Conservation (phyloP, 2,888 invertebrate species). For the Callyntrura guangdongensis region DNA sequence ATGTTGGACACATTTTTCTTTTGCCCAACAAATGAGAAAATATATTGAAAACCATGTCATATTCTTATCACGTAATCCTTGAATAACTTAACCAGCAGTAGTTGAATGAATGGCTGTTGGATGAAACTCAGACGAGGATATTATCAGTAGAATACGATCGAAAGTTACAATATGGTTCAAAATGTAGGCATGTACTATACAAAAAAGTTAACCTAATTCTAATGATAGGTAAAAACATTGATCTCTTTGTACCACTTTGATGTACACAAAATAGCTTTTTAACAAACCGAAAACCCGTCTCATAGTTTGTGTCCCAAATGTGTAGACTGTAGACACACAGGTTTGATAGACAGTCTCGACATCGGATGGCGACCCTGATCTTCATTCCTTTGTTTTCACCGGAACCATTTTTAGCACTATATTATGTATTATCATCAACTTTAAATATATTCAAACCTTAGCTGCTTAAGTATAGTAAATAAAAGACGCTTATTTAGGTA, state of each 20-base stretch:
- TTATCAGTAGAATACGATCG: not conserved
- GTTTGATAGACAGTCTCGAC: slow-evolving; percentile 21
- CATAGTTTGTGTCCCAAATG: not conserved
- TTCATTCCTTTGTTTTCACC: not conserved
- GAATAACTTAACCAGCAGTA: not conserved
- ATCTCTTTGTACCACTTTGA: not conserved
- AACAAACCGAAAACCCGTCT: slow-evolving; percentile 15
- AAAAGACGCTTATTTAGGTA: not conserved
- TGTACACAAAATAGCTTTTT: not conserved
- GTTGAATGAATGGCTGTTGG: too few relatives aligned
- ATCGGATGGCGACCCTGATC: slow-evolving; percentile 53
- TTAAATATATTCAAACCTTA: too few relatives aligned
- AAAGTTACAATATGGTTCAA: not conserved
- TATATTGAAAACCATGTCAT: not conserved
- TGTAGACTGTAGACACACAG: slow-evolving; percentile 5
- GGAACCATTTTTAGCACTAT: not conserved
- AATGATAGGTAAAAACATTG: not conserved
- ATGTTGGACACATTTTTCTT: not conserved
- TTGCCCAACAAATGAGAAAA: not conserved
- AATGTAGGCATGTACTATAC: not conserved
- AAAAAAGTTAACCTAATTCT: not conserved
- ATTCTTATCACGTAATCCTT: not conserved
- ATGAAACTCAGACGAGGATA: too few relatives aligned
- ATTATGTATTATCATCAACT: not conserved
- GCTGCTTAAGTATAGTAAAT: too few relatives aligned